These are phyloP conservation scores for Lepilemur septentrionalis DNA, from an alignment of 2,797 vertebrate species.

Conservation along the genomic window DNA sequence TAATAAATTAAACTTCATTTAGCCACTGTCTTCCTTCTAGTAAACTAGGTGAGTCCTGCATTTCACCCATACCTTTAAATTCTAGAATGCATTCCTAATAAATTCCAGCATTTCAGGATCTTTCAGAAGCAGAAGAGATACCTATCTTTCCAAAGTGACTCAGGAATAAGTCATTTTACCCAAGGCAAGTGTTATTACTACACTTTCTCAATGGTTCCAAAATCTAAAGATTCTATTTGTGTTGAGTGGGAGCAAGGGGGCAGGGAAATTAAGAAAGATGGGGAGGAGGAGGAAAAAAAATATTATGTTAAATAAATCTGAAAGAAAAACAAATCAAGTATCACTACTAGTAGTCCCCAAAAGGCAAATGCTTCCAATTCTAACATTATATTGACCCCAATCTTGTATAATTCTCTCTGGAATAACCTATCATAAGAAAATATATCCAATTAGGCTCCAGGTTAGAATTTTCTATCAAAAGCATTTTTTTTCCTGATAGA, in stretches of 20 bases:
- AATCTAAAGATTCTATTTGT: background rate
- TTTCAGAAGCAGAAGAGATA: conserved; percentile 2
- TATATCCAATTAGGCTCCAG: background rate
- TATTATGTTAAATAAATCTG: background rate
- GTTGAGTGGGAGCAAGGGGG: background rate
- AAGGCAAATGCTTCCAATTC: conserved; percentile 14
- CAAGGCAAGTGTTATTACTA: background rate
- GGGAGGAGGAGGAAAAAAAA: background rate
- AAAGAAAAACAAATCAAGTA: background rate
- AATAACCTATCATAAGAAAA: conserved; percentile 7
- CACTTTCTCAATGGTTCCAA: background rate
- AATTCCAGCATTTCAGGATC: background rate
- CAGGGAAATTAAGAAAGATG: background rate
- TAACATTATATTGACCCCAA: background rate
- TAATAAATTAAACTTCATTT: background rate
- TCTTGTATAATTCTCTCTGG: background rate
- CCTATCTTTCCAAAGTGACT: background rate
- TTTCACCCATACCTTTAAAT: background rate
- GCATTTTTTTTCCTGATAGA: background rate
- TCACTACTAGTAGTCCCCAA: background rate
- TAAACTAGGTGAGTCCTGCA: background rate
- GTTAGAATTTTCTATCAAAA: background rate
- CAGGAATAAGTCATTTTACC: background rate
- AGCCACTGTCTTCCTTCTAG: background rate
- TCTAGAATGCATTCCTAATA: background rate